These are phyloP conservation scores for Stictocephala bisonia DNA, from an alignment of 2,888 invertebrate species.

Conservation along the genomic window DNA sequence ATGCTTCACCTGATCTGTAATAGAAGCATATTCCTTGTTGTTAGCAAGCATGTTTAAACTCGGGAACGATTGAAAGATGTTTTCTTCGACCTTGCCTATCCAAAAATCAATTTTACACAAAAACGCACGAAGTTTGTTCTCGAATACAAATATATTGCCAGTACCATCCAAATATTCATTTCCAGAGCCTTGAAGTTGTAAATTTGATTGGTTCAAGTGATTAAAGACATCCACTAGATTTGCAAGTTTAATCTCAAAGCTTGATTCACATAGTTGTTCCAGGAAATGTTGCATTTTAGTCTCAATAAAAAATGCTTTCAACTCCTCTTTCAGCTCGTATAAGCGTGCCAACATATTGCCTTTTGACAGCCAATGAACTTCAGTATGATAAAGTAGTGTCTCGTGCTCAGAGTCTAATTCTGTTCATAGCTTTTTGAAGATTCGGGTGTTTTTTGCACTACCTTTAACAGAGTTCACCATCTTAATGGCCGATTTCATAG, in stretches of 20 bases:
- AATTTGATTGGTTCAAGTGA: constrained; percentile 42
- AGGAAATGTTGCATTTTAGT: constrained; percentile 35
- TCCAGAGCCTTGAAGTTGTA: constrained; percentile 45
- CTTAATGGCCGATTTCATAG: constrained; percentile 34
- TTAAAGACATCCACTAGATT: constrained; percentile 41
- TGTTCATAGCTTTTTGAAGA: constrained; percentile 22
- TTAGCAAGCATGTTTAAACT: constrained; percentile 40
- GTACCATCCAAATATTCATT: constrained; percentile 27
- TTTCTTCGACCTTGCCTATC: constrained; percentile 37
- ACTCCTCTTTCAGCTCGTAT: constrained; percentile 45
- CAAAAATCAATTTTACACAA: constrained; percentile 44
- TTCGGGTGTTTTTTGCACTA: constrained; percentile 41
- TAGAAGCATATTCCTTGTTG: constrained; percentile 22
- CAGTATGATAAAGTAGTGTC: constrained; percentile 49
- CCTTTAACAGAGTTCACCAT: constrained; percentile 36
- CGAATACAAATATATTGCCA: too few species aligned
- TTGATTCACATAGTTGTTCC: constrained; percentile 21
- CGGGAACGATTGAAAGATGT: constrained; percentile 41
- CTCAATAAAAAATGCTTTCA: constrained; percentile 44
- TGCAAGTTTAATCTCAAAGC: constrained; percentile 37
- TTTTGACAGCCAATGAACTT: constrained; percentile 45
- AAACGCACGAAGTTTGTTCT: constrained; percentile 36
- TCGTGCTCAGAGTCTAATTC: constrained; percentile 35
- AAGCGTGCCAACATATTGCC: constrained; percentile 47
- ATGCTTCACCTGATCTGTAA: constrained; percentile 38